Evolutionary conservation across 2,113 vertebrate genomes (phyloP), one percentile per base, ranked within the genome.

Genomic region (Irena cyanogastra): DNA sequence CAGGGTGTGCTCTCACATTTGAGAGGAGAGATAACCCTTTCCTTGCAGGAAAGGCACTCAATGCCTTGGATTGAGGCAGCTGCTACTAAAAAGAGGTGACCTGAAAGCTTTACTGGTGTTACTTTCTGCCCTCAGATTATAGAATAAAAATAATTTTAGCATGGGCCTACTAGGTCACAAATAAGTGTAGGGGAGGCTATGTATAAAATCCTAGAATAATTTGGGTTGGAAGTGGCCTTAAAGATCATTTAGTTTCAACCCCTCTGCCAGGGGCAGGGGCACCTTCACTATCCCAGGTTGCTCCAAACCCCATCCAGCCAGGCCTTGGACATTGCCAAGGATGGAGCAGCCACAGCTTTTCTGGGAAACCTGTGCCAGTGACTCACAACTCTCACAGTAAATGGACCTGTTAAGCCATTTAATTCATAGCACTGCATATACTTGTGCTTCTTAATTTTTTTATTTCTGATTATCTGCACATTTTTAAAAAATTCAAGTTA

Each of bases 11-110:
- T 79, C 89, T 93, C 83, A n/a, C 42, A 70, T 70, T 83, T 39
- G 31, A 53, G 83, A 83, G 79, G 49, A 85, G 6, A 90, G 92
- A 96, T 94, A 96, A 97, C 97, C 96, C 94, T 97, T 97, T 96
- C 93, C 76, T 94, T 90, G 89, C 96, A 89, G 87, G 83, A 86
- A 90, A 83, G 64, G 66, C 83, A 64, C 59, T n/a, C 26, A 19
- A 12, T 49, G 78, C 22, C 61, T 96, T 54, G 15, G n/a, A 42
- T 31, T 84, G 71, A 56, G 72, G 56, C 87, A 94, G 89, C 81
- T 83, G 47, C 72, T 61, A 16, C 47, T 84, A 61, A 90, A 82
- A 82, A 28, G 13, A 31, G 63, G 10, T 3, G 10, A 50, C n/a
- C 52, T 54, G 31, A 22, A 75, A 85, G 19, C 2, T 60, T 63